phyloP scores from a whole-genome alignment of 1,140 invertebrate species.

The Onthophagus taurus region DNA sequence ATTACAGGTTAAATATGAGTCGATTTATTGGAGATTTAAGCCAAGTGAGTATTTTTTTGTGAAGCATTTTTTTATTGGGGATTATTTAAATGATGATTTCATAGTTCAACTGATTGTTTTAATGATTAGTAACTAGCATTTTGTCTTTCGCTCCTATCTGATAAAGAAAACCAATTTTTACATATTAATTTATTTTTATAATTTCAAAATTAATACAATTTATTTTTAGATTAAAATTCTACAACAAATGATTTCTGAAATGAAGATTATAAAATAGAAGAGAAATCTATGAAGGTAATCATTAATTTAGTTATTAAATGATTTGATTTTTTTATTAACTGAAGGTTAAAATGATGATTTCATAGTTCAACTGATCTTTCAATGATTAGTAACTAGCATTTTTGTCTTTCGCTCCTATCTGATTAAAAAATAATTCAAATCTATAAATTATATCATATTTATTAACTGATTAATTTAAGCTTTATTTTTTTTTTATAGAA shows the following conservation, averaged over 20 bases:
- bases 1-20: conserved; percentile 1
- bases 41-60: neutral
- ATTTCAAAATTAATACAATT: neutral
- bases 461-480: neutral
- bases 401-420: conserved; percentile 11
- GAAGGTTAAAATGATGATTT: neutral
- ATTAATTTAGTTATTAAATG: neutral
- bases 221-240: neutral
- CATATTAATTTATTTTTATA: conserved; percentile 5
- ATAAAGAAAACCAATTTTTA: neutral
- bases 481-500: neutral
- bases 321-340: neutral
- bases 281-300: neutral
- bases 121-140: neutral
- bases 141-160: conserved; percentile 12
- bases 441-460: neutral
- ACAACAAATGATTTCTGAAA: neutral
- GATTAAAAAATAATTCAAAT: neutral
- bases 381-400: neutral
- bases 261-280: neutral
- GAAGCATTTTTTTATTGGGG: neutral
- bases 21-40: neutral
- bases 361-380: conserved; percentile 7
- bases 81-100: conserved; percentile 1
- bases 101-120: conserved; percentile 5